phyloP scores from a whole-genome alignment of 2,113 vertebrate genomes.

The Chitala chitala region DNA sequence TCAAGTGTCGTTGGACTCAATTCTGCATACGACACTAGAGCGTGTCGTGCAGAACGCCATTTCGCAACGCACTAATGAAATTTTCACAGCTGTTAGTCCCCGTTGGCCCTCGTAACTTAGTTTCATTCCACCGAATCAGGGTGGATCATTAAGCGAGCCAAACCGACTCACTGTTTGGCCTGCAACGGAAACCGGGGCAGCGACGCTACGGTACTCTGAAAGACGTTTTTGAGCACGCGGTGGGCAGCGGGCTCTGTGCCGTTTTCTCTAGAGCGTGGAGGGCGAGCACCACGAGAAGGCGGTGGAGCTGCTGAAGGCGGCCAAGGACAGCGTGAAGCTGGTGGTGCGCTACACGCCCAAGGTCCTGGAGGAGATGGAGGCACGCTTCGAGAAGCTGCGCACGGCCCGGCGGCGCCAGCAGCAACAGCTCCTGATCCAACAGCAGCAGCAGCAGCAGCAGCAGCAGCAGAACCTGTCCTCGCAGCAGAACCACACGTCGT shows the following conservation, averaged over 20 bases:
- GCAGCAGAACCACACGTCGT: slow-evolving; percentile 96
- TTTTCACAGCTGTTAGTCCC: too few species aligned
- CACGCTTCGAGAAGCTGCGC: slow-evolving; percentile 93
- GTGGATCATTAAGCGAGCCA: too few species aligned
- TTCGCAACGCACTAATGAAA: too few species aligned
- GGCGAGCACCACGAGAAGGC: slow-evolving; percentile 97
- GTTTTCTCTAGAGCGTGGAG: slow-evolving; percentile 80
- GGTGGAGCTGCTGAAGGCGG: slow-evolving; percentile 91
- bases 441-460: slow-evolving; percentile 88
- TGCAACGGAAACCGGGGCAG: too few species aligned
- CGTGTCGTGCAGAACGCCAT: too few species aligned
- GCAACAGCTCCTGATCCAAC: slow-evolving; percentile 86
- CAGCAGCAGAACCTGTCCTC: slow-evolving; percentile 74
- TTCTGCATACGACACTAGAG: too few species aligned
- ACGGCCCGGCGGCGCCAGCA: slow-evolving; percentile 93
- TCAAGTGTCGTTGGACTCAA: too few species aligned
- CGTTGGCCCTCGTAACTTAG: too few species aligned
- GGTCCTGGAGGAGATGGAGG: slow-evolving; percentile 98
- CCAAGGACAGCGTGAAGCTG: slow-evolving; percentile 93
- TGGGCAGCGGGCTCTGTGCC: background rate
- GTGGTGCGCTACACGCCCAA: slow-evolving; percentile 98
- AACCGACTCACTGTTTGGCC: too few species aligned
- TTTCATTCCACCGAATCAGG: too few species aligned
- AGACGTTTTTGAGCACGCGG: too few species aligned
- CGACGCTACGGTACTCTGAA: too few species aligned